Evolutionary conservation across 53 echinoderm and acorn worm species (phyloP), one percentile per base, ranked within the genome.

Genomic region (Glandiceps talaboti): DNA sequence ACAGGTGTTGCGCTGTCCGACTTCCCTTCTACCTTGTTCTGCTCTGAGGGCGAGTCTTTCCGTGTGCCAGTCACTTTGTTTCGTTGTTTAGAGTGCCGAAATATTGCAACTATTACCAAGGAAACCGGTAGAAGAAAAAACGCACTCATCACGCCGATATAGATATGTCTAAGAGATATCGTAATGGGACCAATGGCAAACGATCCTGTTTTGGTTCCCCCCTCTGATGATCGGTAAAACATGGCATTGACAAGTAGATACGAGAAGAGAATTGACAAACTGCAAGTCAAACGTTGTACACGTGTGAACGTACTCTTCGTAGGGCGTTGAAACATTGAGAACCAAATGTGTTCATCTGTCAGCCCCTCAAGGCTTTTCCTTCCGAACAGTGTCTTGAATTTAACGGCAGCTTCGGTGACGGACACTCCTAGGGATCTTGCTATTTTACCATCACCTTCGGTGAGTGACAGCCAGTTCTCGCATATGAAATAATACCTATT

Each of bases 291-390:
- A 0, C 91, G 84, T 74, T 91, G 88, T 27, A 89, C 89, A 30
- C 91, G 84, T 33, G 86, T 91, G 76, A 91, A 91, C 27, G 26
- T 28, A 80, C 91, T 89, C 20, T 86, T 78, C 14, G 91, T 91
- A 1, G 91, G 91, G 1, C 91, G 88, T 73, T 82, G 86, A 83
- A 91, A 91, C 0, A 91, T 82, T 14, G 91, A 91, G 74, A 91
- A 91, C 91, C 91, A 91, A 28, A 91, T 84, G 75, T 91, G 91
- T 32, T 86, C 88, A 32, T 91, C 91, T 25, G 86, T 88, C 29
- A 91, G 82, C 29, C 84, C 76, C 73, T 82, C 81, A 0, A 86
- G 91, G n/a, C 89, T 83, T 31, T 82, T 84, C 31, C 88, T 84
- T 84, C 79, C 84, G 77, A 91, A 86, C n/a, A 88, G 84, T 32